Base-by-base conservation (phyloP, 2,888 invertebrate genomes). In the Linyphia triangularis region DNA sequence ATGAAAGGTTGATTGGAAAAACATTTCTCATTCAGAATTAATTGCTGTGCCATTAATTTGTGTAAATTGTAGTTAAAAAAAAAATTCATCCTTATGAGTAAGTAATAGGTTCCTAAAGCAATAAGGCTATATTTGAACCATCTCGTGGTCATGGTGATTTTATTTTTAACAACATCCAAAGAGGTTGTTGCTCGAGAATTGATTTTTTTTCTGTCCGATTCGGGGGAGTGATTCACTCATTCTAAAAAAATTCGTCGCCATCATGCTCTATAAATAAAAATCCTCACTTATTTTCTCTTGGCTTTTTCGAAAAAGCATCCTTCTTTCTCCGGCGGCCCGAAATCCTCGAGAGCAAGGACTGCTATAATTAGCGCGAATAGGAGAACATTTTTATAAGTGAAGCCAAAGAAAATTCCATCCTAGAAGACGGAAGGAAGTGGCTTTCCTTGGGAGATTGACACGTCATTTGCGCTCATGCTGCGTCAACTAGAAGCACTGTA, bases 151-250 rank as follows among this genome's bases (percentile, higher is more conserved):
- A 81, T 69, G 81, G 57, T 59, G 26, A 81, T 81, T 57, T 63
- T 81, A 59, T 28, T 81, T 81, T 81, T 70, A 70, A 51, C 51
- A 33, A 24, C 57, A 51, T 57, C 24, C 24, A 7, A 16, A 16
- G 70, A 70, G 82, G 82, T 82, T 82, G 61, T 82, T 82, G 72
- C 82, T 67, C 82, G 61, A 28, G 26, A 72, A 82, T 72, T 72
- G 72, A 82, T 82, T 82, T 61, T 59, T 70, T 37, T n/a, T 26
- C 30, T 10, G 19, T 28, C 69, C 67, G 1, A 61, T 61, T 82
- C 70, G 22, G 72, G 37, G 30, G 30, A 9, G 22, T 82, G 82
- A 82, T 26, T 82, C 82, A 82, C 28, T 26, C 82, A 77, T 61
- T 37, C 73, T 37, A 61, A 33, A 24, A 37, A 57, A 72, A 57